Base-by-base conservation (phyloP, 2,888 invertebrate species). In the Julus scandinavius region DNA sequence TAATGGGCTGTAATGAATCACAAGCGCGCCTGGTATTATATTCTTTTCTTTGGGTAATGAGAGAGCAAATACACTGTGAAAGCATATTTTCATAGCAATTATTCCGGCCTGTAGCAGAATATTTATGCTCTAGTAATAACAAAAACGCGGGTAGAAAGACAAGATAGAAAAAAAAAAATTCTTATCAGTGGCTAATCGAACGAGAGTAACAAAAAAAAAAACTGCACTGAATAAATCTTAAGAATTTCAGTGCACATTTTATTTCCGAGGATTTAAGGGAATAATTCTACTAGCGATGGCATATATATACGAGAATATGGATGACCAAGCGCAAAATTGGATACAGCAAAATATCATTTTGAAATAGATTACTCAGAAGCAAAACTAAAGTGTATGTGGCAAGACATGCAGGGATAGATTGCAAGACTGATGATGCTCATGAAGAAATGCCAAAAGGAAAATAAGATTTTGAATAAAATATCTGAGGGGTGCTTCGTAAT, bases 1-100 rank as follows among this genome's bases (percentile, higher is more conserved):
- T 63, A 63, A 63, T 63, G 63, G n/a, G n/a, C 63, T 63, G 63
- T 63, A 63, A 63, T 63, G 63, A n/a, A 63, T 63, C 63, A 63
- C 63, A n/a, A 63, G 17, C 17, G 63, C 63, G 63, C 63, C 63
- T 17, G 11, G 63, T n/a, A n/a, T 63, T 63, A 17, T 63, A n/a
- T n/a, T n/a, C 63, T 63, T 63, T n/a, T n/a, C 63, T 63, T 63
- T 63, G 63, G n/a, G n/a, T 63, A 63, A 63, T 63, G 63, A 17
- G n/a, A 63, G 63, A 63, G 63, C 63, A 63, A 63, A 63, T 63
- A n/a, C n/a, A n/a, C n/a, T 63, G 17, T n/a, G 7, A 63, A 63
- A n/a, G 63, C 63, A 63, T 63, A 63, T 63, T n/a, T 63, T 63
- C 17, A 17, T n/a, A 63, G 63, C 63, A 63, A 63, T 63, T 63